Percentiles rank a stretch among this genome's conserved stretches.
phyloP scores from a whole-genome alignment of 1,140 invertebrate genomes.

The Coelopa frigida region DNA sequence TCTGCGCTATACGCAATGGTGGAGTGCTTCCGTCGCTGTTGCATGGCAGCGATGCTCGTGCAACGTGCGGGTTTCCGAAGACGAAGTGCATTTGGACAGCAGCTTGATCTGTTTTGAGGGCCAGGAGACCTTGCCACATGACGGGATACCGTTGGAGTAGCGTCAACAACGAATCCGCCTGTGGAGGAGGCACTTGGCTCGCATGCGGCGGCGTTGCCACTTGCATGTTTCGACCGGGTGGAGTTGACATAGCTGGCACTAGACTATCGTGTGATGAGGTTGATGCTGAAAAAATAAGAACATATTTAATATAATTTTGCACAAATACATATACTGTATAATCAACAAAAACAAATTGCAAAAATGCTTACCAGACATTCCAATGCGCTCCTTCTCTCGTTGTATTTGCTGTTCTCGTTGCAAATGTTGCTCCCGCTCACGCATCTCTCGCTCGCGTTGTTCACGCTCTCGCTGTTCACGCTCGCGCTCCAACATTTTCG shows the following conservation, averaged over 20 bases:
- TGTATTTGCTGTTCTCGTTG: background rate
- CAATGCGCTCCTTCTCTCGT: conserved; percentile 17
- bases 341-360: background rate
- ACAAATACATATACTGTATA: background rate
- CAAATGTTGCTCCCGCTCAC: conserved; percentile 12
- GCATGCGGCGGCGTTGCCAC: conserved; percentile 26
- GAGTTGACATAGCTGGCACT: background rate
- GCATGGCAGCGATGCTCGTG: conserved; percentile 71
- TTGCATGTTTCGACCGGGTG: conserved; percentile 22
- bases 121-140: conserved; percentile 93
- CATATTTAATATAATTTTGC: background rate
- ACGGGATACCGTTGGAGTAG: conserved; percentile 81
- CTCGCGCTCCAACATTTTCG: conserved; percentile 9
- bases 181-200: conserved; percentile 66
- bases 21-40: conserved; percentile 73
- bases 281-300: no score
- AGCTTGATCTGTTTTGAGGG: conserved; percentile 91
- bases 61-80: conserved; percentile 82
- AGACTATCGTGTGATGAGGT: background rate
- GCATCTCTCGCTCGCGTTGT: conserved; percentile 30
- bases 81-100: conserved; percentile 98
- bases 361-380: conserved; percentile 14
- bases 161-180: conserved; percentile 71
- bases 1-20: conserved; percentile 84
- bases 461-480: conserved; percentile 29